These are phyloP conservation scores for Scaptomyza flava DNA, from an alignment of 2,888 invertebrate genomes.

Conservation along the genomic window DNA sequence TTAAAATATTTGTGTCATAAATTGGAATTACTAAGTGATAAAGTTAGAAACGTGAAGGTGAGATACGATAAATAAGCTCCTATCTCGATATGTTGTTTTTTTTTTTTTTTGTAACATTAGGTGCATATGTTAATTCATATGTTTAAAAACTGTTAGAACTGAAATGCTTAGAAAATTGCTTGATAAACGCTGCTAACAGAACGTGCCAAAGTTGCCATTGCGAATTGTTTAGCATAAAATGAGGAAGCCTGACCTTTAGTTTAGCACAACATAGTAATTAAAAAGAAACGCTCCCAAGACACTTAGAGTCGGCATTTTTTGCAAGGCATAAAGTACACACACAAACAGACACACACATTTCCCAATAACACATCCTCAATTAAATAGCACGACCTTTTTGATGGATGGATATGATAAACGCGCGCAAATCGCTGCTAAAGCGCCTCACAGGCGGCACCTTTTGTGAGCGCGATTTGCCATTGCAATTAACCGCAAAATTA, in stretches of 20 bases:
- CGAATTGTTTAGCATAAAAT: constrained; percentile 15
- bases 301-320: constrained; percentile 35
- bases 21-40: not conserved
- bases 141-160: not conserved
- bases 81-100: too few species aligned
- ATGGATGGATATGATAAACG: constrained; percentile 41
- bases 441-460: constrained; percentile 65
- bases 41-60: too few species aligned
- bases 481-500: constrained; percentile 73
- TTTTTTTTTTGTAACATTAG: too few species aligned
- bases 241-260: constrained; percentile 59
- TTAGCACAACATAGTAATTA: not conserved
- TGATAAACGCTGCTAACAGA: constrained; percentile 15
- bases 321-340: constrained; percentile 13
- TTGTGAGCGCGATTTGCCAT: constrained; percentile 61
- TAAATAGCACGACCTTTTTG: constrained; percentile 71
- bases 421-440: constrained; percentile 50
- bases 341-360: constrained; percentile 14
- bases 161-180: constrained; percentile 11
- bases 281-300: constrained; percentile 36
- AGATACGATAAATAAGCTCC: too few species aligned
- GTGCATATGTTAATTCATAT: not conserved
- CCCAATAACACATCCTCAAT: constrained; percentile 70
- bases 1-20: not conserved
- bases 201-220: constrained; percentile 34